Conservation (phyloP, 2,113 vertebrate genomes). For the Xiphorhynchus elegans region DNA sequence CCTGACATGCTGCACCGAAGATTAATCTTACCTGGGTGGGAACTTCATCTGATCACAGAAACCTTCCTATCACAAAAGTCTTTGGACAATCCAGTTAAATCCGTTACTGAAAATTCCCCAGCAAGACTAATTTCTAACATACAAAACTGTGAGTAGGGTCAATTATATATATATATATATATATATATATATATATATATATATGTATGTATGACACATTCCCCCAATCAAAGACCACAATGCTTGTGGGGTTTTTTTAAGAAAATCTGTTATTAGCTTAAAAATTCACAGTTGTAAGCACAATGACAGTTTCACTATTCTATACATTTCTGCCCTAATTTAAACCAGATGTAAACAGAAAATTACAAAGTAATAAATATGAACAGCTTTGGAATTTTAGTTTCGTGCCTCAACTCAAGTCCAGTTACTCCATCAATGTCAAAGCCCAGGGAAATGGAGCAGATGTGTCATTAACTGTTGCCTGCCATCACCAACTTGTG, state of each 20-base stretch:
- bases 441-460: background rate
- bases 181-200: fast-evolving
- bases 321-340: slow-evolving; percentile 21
- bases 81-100: background rate
- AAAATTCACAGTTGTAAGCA: background rate
- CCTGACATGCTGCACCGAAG: background rate
- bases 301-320: background rate
- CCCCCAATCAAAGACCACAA: background rate
- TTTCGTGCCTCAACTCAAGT: background rate
- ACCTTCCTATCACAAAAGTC: background rate
- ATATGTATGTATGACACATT: fast-evolving
- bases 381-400: slow-evolving; percentile 22
- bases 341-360: slow-evolving; percentile 51
- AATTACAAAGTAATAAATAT: background rate
- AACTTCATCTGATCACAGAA: background rate
- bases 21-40: background rate
- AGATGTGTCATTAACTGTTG: slow-evolving; percentile 64
- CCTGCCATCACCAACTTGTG: background rate
- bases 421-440: slow-evolving; percentile 46
- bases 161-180: background rate
- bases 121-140: background rate
- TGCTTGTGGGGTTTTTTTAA: background rate
- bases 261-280: background rate
- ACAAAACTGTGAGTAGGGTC: background rate
- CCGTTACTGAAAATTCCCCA: background rate